Evolutionary conservation across 2,888 invertebrate genomes (phyloP).

Genomic region (Drosophila fulvimacula): DNA sequence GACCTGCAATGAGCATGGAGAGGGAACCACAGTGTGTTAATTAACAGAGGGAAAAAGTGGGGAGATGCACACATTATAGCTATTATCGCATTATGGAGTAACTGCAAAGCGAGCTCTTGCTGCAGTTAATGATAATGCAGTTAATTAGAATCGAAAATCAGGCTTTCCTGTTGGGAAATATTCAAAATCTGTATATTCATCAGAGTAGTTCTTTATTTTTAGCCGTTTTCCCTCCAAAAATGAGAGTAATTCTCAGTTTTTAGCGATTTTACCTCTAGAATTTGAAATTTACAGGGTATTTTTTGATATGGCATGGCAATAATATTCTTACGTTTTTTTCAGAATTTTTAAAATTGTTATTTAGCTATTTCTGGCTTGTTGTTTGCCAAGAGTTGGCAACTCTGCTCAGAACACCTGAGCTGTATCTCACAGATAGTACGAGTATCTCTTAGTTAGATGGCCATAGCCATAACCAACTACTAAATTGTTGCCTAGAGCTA

Average conservation of each 20-base stretch:
- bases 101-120: no score
- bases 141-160: not conserved
- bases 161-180: no score
- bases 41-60: not conserved
- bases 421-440: slow-evolving; percentile 16
- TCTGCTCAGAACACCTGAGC: not conserved
- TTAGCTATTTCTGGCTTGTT: no score
- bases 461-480: not conserved
- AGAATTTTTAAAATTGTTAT: no score
- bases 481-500: slow-evolving; percentile 18
- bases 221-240: no score
- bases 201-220: no score
- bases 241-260: no score
- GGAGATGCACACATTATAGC: not conserved
- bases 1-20: slow-evolving; percentile 87
- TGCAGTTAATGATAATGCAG: not conserved
- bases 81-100: not conserved
- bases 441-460: not conserved
- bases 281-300: no score
- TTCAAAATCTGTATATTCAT: not conserved
- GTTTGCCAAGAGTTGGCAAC: no score
- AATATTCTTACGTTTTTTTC: no score
- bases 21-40: slow-evolving; percentile 1
- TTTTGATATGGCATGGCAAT: no score
- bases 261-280: no score